Evolutionary conservation across 92 coral and sea anemone species (phyloP).

Genomic region (Umimayanthus chanpuru): DNA sequence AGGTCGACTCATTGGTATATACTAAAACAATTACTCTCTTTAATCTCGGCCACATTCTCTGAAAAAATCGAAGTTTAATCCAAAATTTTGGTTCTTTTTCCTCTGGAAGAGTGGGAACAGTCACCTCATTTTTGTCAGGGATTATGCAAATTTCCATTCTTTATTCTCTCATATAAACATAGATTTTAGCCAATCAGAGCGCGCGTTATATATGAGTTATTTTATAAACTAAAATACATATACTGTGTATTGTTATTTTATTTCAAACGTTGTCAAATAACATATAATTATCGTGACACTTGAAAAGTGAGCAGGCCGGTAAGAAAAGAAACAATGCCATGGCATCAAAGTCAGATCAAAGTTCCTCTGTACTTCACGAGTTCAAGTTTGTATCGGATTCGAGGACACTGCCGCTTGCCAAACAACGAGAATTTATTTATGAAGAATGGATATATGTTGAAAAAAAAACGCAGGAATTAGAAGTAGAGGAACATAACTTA

Average conservation of each 20-base stretch:
- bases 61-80: slow-evolving; percentile 2
- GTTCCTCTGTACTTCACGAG: slow-evolving; percentile 28
- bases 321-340: slow-evolving; percentile 29
- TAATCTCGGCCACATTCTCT: background rate
- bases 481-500: slow-evolving; percentile 49
- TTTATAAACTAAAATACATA: slow-evolving; percentile 39
- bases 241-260: slow-evolving; percentile 26
- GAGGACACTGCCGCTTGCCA: slow-evolving; percentile 50
- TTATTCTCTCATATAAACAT: slow-evolving; percentile 1
- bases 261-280: slow-evolving; percentile 47
- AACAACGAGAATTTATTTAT: slow-evolving; percentile 37
- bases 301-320: slow-evolving; percentile 26
- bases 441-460: slow-evolving; percentile 42
- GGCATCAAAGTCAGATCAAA: slow-evolving; percentile 23
- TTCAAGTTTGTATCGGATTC: slow-evolving; percentile 52
- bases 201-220: too few relatives aligned
- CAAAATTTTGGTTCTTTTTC: background rate
- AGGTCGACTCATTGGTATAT: background rate
- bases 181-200: background rate
- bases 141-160: slow-evolving; percentile 2
- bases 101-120: background rate
- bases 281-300: slow-evolving; percentile 38
- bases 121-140: background rate
- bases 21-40: too few relatives aligned
- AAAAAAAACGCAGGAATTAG: slow-evolving; percentile 46